Evolutionary conservation across 2,113 vertebrate genomes (phyloP).

Genomic region (Coptodon rendalli): DNA sequence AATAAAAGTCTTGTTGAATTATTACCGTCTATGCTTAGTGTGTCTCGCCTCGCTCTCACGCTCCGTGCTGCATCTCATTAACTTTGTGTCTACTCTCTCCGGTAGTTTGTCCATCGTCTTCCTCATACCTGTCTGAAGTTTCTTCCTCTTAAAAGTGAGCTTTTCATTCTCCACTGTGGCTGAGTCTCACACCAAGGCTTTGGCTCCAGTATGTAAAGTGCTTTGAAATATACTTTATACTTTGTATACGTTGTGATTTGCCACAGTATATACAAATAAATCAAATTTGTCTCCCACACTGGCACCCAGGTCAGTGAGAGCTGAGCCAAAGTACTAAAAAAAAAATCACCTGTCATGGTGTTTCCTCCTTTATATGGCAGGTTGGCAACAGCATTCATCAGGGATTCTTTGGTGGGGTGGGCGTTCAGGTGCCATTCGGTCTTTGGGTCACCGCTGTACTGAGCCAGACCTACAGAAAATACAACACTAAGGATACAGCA

Average conservation of each 20-base stretch:
- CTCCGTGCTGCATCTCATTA: neutral
- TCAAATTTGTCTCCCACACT: neutral
- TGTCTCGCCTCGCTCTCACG: neutral
- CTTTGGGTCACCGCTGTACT: constrained; percentile 95
- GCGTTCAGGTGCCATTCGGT: constrained; percentile 93
- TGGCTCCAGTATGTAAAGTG: neutral
- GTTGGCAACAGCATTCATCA: constrained; percentile 80
- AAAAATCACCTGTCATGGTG: constrained; percentile 84
- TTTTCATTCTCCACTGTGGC: neutral
- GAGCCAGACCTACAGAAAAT: constrained; percentile 79
- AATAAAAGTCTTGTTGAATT: too few species aligned
- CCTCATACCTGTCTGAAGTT: too few species aligned
- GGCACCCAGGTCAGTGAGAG: too few species aligned
- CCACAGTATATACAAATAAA: neutral
- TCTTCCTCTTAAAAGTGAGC: neutral
- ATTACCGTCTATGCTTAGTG: neutral
- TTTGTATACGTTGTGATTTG: too few species aligned
- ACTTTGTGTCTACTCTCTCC: neutral
- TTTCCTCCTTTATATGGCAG: constrained; percentile 96
- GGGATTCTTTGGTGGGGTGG: constrained; percentile 74
- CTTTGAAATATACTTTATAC: neutral
- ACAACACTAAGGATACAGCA: neutral
- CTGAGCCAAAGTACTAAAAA: constrained; percentile 10
- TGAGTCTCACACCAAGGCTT: neutral
- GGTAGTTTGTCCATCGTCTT: neutral